These are phyloP conservation scores for Azemiops feae DNA, from an alignment of 2,113 vertebrate species.

Conservation along the genomic window DNA sequence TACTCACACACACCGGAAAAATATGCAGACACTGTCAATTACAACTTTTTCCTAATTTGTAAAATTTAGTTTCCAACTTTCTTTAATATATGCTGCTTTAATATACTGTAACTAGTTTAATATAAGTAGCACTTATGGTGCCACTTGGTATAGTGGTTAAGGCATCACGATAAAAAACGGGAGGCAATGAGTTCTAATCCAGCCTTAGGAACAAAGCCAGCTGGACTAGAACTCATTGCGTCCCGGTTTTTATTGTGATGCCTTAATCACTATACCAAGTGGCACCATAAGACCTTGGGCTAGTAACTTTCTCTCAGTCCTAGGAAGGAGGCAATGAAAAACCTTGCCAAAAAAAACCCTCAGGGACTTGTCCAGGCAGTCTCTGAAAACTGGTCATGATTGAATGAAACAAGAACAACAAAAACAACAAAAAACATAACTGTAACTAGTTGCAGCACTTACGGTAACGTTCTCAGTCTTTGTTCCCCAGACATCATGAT, in stretches of 20 bases:
- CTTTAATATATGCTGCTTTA: neutral
- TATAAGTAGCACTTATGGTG: neutral
- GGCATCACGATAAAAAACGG: neutral
- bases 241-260: no score
- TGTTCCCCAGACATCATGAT: neutral
- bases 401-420: neutral
- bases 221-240: no score
- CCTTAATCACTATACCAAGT: no score
- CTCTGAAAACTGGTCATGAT: neutral
- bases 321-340: neutral
- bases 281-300: no score
- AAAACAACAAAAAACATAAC: neutral
- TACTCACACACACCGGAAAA: neutral
- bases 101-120: neutral
- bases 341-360: neutral
- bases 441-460: neutral
- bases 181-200: neutral
- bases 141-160: neutral
- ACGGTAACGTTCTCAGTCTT: neutral
- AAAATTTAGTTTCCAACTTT: neutral
- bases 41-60: neutral
- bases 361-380: neutral
- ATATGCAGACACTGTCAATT: neutral
- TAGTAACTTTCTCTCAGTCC: neutral
- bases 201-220: neutral